Evolutionary conservation across 2,888 invertebrate species (phyloP).

Genomic region (Ferdinandea cuprea): DNA sequence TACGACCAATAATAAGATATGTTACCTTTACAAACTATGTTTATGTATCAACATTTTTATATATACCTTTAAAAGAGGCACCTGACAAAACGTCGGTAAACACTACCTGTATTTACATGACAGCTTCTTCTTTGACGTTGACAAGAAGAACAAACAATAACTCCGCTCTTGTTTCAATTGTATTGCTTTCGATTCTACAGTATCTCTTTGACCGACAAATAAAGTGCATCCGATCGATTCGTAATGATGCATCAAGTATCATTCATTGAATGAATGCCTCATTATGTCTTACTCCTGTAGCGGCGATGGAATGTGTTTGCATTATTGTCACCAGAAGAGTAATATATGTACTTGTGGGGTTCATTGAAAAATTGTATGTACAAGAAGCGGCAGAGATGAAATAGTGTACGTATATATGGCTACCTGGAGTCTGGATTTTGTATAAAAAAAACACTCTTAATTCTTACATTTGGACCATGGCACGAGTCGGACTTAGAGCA

Average conservation of each 20-base stretch:
- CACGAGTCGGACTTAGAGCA: constrained; percentile 55
- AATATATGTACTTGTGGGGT: constrained; percentile 7
- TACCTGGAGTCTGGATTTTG: constrained; percentile 22
- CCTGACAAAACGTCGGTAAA: not conserved
- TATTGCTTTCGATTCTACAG: constrained; percentile 13
- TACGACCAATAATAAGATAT: no score
- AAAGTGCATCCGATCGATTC: constrained; percentile 53
- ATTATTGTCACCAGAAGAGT: constrained; percentile 24
- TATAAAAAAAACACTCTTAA: not conserved
- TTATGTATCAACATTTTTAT: no score
- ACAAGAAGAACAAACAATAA: constrained; percentile 31
- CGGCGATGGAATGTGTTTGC: constrained; percentile 38
- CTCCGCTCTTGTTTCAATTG: constrained; percentile 39
- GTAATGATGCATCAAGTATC: constrained; percentile 44
- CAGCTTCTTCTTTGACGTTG: constrained; percentile 24
- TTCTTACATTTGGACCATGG: constrained; percentile 30
- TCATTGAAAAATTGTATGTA: constrained; percentile 24
- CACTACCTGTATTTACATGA: constrained; percentile 14
- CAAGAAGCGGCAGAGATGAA: constrained; percentile 19
- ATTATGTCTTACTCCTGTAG: constrained; percentile 27
- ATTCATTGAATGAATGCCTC: constrained; percentile 33
- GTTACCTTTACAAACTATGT: no score
- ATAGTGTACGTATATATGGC: no score
- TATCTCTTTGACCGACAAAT: constrained; percentile 28
- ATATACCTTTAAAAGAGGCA: no score